phyloP scores from a whole-genome alignment of 2,888 invertebrate genomes.

The Isotomurus palustris region DNA sequence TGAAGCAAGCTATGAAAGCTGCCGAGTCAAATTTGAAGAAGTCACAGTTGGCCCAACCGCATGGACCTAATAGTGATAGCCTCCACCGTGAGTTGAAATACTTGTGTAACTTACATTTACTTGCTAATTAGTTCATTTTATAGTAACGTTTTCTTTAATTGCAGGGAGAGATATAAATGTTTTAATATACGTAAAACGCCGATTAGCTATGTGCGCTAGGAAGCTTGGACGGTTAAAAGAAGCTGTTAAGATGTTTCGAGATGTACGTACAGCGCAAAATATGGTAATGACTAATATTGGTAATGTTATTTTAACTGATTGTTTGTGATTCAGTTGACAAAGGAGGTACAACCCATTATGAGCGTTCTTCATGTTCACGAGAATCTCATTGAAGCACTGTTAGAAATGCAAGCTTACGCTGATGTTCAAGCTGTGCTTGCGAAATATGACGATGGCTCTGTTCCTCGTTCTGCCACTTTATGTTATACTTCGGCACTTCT shows the following conservation, averaged over 20 bases:
- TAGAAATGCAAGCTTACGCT: conserved; percentile 94
- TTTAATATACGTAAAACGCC: conserved; percentile 85
- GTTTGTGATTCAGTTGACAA: conserved; percentile 66
- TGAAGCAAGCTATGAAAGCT: conserved; percentile 75
- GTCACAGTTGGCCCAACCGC: conserved; percentile 69
- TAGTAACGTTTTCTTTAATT: neutral
- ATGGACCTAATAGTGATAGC: conserved; percentile 71
- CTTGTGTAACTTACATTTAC: neutral
- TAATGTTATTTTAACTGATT: conserved; percentile 11
- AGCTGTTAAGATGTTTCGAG: conserved; percentile 93
- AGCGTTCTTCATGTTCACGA: conserved; percentile 90
- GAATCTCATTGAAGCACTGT: conserved; percentile 88
- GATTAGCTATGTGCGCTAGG: conserved; percentile 95
- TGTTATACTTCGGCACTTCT: conserved; percentile 92
- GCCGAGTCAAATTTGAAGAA: conserved; percentile 76
- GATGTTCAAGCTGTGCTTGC: conserved; percentile 91
- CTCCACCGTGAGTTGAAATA: conserved; percentile 57
- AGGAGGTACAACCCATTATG: conserved; percentile 93
- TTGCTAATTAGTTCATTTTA: neutral
- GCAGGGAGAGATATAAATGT: conserved; percentile 84
- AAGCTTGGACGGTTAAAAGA: conserved; percentile 90
- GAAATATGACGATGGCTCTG: conserved; percentile 87
- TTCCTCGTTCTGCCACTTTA: conserved; percentile 91
- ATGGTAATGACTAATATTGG: neutral
- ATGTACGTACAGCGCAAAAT: conserved; percentile 54